Conservation (phyloP, 2,888 invertebrate species). For the Aphrophora alni region DNA sequence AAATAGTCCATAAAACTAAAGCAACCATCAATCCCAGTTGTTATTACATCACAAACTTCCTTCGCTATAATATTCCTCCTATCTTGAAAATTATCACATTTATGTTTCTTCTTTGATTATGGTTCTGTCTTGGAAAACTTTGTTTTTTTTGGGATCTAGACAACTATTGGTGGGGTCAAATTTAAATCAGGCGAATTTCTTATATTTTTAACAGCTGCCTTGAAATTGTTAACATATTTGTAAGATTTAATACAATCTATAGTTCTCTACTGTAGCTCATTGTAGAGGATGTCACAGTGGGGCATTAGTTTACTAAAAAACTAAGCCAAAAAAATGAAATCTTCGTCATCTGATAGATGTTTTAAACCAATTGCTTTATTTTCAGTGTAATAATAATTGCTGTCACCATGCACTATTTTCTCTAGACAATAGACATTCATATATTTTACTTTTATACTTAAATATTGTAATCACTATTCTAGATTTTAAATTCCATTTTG, state of each 20-base stretch:
- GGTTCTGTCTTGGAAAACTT: background rate
- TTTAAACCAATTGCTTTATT: background rate
- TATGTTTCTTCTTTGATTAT: background rate
- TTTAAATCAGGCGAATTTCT: constrained; percentile 2
- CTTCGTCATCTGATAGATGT: background rate
- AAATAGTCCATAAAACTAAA: constrained; percentile 51
- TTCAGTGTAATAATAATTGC: too few relatives aligned
- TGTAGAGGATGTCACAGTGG: constrained; percentile 12
- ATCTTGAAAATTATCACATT: background rate
- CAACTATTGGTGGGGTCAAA: too few relatives aligned
- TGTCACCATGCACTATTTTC: too few relatives aligned
- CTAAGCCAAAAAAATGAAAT: constrained; percentile 15
- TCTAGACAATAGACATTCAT: constrained; percentile 31
- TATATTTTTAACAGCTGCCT: background rate
- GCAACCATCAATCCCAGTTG: constrained; percentile 47
- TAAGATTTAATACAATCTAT: background rate
- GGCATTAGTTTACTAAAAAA: background rate
- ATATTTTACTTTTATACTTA: constrained; percentile 38
- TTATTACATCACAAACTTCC: constrained; percentile 52
- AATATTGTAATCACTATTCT: constrained; percentile 34
- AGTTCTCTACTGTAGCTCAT: background rate
- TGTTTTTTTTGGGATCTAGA: background rate
- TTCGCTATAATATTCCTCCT: constrained; percentile 42
- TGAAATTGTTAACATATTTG: background rate
- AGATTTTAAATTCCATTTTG: constrained; percentile 38